Conservation (phyloP, 2,113 vertebrate species). For the Nothocercus nigrocapillus region DNA sequence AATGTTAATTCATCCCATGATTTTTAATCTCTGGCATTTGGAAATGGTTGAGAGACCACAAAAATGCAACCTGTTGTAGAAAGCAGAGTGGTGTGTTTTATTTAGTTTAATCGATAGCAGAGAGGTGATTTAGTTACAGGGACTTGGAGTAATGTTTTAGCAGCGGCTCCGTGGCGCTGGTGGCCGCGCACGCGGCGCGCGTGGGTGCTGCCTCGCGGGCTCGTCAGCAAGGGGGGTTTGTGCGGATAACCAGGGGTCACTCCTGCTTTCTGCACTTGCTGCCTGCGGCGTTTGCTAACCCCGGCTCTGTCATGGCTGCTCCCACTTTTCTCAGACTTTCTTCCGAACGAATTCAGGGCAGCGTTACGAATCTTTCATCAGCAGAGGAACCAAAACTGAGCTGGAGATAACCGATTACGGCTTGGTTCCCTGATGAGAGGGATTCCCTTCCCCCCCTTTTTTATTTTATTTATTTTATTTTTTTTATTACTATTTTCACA, state of each 20-base stretch:
- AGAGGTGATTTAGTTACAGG: slow-evolving; percentile 47
- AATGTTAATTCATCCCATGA: slow-evolving; percentile 48
- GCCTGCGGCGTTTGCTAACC: neutral
- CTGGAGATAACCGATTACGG: slow-evolving; percentile 20
- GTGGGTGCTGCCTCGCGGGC: slow-evolving; percentile 19
- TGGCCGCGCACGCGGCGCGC: neutral
- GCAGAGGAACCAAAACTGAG: slow-evolving; percentile 26
- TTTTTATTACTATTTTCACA: neutral
- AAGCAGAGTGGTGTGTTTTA: slow-evolving; percentile 17
- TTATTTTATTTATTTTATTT: neutral
- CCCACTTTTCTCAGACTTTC: slow-evolving; percentile 32
- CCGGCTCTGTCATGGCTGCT: slow-evolving; percentile 6
- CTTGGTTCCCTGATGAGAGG: slow-evolving; percentile 16
- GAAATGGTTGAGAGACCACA: slow-evolving; percentile 69
- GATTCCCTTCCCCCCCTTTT: neutral
- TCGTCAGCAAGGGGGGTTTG: slow-evolving; percentile 48
- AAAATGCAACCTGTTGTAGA: slow-evolving; percentile 78
- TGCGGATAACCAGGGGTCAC: neutral
- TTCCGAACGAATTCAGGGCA: neutral
- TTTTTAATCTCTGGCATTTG: slow-evolving; percentile 71
- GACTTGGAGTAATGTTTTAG: slow-evolving; percentile 17
- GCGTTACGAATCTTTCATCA: neutral
- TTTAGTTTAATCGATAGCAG: slow-evolving; percentile 64
- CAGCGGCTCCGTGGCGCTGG: slow-evolving; percentile 5
- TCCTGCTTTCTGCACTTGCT: slow-evolving; percentile 26